These are phyloP conservation scores for Saccostrea glomerata DNA, from an alignment of 1,140 invertebrate species.

Conservation along the genomic window DNA sequence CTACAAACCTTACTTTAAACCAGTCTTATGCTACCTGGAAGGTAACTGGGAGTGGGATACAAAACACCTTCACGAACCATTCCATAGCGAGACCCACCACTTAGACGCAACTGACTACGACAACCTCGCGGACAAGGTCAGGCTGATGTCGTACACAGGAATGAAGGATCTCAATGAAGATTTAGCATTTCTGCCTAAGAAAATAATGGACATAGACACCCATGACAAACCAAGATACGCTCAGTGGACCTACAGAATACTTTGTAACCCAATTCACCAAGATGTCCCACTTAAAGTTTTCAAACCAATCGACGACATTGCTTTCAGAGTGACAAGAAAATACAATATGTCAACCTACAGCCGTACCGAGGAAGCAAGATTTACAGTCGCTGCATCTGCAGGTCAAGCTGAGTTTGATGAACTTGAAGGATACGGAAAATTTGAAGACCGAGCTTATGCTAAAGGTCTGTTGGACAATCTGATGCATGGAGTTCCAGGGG, in stretches of 20 bases:
- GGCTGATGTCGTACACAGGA: conserved; percentile 66
- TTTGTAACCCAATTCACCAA: conserved; percentile 57
- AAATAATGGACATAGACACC: conserved; percentile 59
- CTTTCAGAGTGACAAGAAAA: conserved; percentile 43
- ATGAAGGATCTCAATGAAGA: conserved; percentile 61
- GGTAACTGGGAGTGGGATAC: conserved; percentile 70
- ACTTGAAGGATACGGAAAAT: conserved; percentile 47
- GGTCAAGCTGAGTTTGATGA: neutral
- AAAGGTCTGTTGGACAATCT: conserved; percentile 55
- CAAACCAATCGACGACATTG: conserved; percentile 50
- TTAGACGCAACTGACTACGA: conserved; percentile 66
- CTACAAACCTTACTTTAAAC: conserved; percentile 72
- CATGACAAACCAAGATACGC: conserved; percentile 58
- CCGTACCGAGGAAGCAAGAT: conserved; percentile 22
- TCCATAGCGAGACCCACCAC: conserved; percentile 67
- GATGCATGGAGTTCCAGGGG: conserved; percentile 62
- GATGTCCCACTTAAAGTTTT: conserved; percentile 27
- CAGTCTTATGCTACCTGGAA: conserved; percentile 73
- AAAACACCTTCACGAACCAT: conserved; percentile 64
- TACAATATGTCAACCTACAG: conserved; percentile 43
- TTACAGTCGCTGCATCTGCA: neutral
- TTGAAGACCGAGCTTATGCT: neutral
- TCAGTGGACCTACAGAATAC: conserved; percentile 66
- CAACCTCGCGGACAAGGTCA: conserved; percentile 65
- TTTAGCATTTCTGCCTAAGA: conserved; percentile 65